These are phyloP conservation scores for Timema cristinae DNA, from an alignment of 2,888 invertebrate species.

Conservation along the genomic window DNA sequence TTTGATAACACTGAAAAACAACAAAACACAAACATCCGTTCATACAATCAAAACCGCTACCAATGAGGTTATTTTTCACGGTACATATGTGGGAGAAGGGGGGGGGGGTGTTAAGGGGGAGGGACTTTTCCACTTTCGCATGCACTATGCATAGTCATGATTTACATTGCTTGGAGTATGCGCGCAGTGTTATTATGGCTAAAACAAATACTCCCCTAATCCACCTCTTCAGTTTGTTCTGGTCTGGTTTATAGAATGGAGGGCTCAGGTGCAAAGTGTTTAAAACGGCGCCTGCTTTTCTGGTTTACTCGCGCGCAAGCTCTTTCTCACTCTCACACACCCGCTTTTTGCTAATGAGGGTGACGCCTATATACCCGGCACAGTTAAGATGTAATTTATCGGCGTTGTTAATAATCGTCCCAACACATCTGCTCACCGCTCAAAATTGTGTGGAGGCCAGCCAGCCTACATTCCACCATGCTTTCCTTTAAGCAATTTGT, in stretches of 20 bases:
- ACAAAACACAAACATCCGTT: too few species aligned
- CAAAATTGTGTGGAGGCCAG: not conserved
- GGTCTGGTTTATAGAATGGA: slow-evolving; percentile 1
- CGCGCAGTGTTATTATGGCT: slow-evolving; percentile 9
- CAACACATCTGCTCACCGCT: slow-evolving; percentile 25
- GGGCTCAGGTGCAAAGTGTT: slow-evolving; percentile 23
- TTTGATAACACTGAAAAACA: not conserved
- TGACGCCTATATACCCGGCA: slow-evolving; percentile 30
- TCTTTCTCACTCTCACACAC: too few species aligned
- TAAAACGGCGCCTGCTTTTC: not conserved
- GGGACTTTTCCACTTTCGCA: too few species aligned
- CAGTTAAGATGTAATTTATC: slow-evolving; percentile 41
- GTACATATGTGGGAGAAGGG: too few species aligned
- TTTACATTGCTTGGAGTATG: too few species aligned
- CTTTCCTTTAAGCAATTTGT: too few species aligned
- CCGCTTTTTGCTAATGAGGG: slow-evolving; percentile 37
- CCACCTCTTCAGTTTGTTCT: not conserved
- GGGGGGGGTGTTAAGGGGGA: too few species aligned
- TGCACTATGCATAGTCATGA: too few species aligned
- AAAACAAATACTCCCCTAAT: slow-evolving; percentile 15
- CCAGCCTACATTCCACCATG: too few species aligned
- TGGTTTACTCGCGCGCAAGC: too few species aligned
- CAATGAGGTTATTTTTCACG: too few species aligned
- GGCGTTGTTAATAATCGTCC: slow-evolving; percentile 39
- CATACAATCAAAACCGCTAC: too few species aligned